A percentile compares a stretch with the other conserved stretches of the same genome.
Conservation (phyloP, 2,113 vertebrate genomes). For the Perca flavescens region DNA sequence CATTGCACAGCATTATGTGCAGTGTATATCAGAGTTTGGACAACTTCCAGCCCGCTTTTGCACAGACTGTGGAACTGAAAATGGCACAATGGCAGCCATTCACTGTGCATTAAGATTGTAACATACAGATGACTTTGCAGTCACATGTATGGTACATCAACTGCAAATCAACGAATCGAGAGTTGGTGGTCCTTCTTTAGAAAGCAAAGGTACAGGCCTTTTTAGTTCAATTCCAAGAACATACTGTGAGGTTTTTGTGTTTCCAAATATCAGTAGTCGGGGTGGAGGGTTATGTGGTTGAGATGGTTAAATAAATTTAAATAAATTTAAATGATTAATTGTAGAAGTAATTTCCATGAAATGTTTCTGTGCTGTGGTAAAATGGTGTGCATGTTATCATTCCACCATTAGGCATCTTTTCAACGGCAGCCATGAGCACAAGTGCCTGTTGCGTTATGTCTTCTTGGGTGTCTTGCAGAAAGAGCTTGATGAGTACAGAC, state of each 20-base stretch:
- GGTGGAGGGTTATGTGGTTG: too few relatives aligned
- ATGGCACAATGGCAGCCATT: background rate
- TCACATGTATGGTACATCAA: background rate
- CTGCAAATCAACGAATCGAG: background rate
- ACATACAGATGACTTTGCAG: constrained; percentile 1
- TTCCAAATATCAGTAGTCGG: too few relatives aligned
- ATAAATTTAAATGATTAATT: too few relatives aligned
- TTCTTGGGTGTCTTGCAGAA: too few relatives aligned
- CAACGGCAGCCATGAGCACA: too few relatives aligned
- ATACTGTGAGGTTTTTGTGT: background rate
- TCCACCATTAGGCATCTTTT: background rate
- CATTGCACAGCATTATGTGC: background rate
- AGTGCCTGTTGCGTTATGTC: too few relatives aligned
- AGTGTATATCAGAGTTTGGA: background rate
- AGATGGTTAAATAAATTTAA: too few relatives aligned
- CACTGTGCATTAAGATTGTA: background rate
- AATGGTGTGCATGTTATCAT: background rate
- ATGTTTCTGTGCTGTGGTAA: background rate
- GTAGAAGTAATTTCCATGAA: background rate
- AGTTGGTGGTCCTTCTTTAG: constrained; percentile 6
- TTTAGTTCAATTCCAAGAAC: background rate
- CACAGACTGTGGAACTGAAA: constrained; percentile 2
- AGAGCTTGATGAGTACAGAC: too few relatives aligned
- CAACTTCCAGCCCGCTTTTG: background rate
- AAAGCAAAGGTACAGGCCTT: background rate